A percentile compares a stretch with the other conserved stretches of the same genome.
These are phyloP conservation scores for Azorinus chamasolen DNA, from an alignment of 2,888 invertebrate species.

Conservation along the genomic window DNA sequence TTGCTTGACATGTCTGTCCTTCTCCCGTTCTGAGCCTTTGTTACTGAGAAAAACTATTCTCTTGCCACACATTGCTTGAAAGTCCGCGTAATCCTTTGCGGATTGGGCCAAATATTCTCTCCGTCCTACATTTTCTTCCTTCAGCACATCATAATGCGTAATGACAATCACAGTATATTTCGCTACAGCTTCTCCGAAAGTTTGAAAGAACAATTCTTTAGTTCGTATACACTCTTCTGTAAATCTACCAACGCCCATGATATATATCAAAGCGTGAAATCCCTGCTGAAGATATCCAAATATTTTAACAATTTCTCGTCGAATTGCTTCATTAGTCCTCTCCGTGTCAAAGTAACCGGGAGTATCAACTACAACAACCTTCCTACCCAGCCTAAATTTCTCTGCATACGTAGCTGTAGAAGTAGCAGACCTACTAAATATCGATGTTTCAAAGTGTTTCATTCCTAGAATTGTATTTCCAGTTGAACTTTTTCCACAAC, in stretches of 20 bases:
- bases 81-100: slow-evolving; percentile 7
- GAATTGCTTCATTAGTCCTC: slow-evolving; percentile 20
- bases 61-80: slow-evolving; percentile 19
- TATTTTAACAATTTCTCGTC: slow-evolving; percentile 22
- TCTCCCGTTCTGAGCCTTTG: slow-evolving; percentile 6
- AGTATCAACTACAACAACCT: slow-evolving; percentile 29
- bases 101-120: slow-evolving; percentile 3
- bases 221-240: slow-evolving; percentile 34
- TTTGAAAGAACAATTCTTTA: slow-evolving; percentile 19
- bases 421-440: slow-evolving; percentile 15
- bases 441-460: slow-evolving; percentile 17
- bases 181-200: slow-evolving; percentile 24
- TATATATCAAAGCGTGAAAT: slow-evolving; percentile 35
- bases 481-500: slow-evolving; percentile 45
- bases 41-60: slow-evolving; percentile 33
- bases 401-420: slow-evolving; percentile 13
- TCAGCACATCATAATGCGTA: slow-evolving; percentile 27
- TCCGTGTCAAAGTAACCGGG: slow-evolving; percentile 45
- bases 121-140: slow-evolving; percentile 13
- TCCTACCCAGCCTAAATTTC: slow-evolving; percentile 10
- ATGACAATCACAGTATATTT: slow-evolving; percentile 28
- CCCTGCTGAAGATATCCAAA: slow-evolving; percentile 28
- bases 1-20: slow-evolving; percentile 12
- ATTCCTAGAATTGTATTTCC: slow-evolving; percentile 41
- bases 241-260: slow-evolving; percentile 30